Evolutionary conservation across 2,797 vertebrate species (phyloP), one percentile per base, ranked within the genome.

Genomic region (Sandelia bainsii): DNA sequence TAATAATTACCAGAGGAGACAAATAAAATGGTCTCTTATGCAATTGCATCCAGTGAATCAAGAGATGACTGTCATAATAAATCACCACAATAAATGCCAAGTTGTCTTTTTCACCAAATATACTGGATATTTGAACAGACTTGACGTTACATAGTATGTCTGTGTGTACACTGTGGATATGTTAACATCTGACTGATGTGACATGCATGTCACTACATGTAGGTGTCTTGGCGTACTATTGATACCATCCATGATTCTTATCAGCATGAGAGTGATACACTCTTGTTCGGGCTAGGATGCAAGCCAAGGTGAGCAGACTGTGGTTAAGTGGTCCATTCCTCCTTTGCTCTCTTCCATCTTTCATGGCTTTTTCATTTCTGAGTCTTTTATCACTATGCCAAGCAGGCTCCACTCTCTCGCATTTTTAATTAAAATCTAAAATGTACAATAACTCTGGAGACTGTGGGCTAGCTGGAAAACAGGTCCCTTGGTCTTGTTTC

Each of bases 401-500:
- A 84, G 83, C 84, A 82, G 80, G 68, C 80, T 71, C 69, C 66
- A 53, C 42, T 14, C 87, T 86, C 87, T 80, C 68, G 54, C 65
- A 83, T 88, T 88, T 94, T 94, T 93, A 92, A 95, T 94, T 94
- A 92, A 93, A 94, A 92, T 82, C 71, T 77, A 81, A 93, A 92
- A 91, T 85, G 89, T 76, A 69, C 85, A 89, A 91, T 91, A 92
- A 91, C 81, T 87, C 75, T 32, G 77, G 84, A 89, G 92, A 88
- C 85, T 80, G 49, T 46, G 82, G 83, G 63, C 69, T 84, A 42
- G 76, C 87, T 84, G 87, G 89, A 84, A 80, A 87, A 85, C 77
- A 69, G 86, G 81, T 86, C 72, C 63, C 53, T 69, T 61, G 79
- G 71, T 86, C 80, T 85, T 74, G 66, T 70, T 83, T 80, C 80